A percentile compares a stretch with the other conserved stretches of the same genome.
These are phyloP conservation scores for Pristionchus maxplancki DNA, from an alignment of 2,888 invertebrate species.

Conservation along the genomic window DNA sequence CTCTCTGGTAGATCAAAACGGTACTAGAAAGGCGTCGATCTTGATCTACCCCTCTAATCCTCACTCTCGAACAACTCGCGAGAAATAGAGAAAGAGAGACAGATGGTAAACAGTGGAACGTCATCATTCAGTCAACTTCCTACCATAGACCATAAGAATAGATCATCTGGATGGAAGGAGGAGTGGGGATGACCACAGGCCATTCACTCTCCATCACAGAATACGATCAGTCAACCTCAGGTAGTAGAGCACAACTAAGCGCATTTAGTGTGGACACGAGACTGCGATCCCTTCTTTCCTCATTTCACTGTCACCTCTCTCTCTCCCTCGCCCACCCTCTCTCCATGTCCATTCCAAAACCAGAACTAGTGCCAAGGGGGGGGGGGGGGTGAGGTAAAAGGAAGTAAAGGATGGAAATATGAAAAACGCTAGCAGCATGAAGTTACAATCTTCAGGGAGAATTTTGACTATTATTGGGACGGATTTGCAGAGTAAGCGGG, in stretches of 20 bases:
- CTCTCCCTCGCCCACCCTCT: neutral
- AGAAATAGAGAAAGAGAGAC: neutral
- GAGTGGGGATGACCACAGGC: no score
- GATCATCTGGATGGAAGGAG: neutral
- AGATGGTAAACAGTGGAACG: neutral
- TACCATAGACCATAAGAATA: neutral
- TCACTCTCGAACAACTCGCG: neutral
- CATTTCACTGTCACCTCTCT: neutral
- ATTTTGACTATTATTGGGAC: neutral
- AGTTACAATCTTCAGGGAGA: neutral
- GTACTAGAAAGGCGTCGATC: neutral
- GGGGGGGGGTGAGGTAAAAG: neutral
- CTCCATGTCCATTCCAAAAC: neutral
- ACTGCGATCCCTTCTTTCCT: neutral
- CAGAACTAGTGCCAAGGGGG: slow-evolving; percentile 11
- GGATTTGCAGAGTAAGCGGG: slow-evolving; percentile 4
- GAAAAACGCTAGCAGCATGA: neutral
- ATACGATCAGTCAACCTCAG: neutral
- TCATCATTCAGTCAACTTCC: neutral
- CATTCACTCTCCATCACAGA: neutral
- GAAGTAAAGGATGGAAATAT: neutral
- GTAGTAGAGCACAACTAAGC: neutral
- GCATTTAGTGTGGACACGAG: neutral
- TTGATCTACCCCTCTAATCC: slow-evolving; percentile 1
- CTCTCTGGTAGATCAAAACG: neutral